Base-by-base conservation (phyloP, 2,113 vertebrate species). In the Albula goreensis region DNA sequence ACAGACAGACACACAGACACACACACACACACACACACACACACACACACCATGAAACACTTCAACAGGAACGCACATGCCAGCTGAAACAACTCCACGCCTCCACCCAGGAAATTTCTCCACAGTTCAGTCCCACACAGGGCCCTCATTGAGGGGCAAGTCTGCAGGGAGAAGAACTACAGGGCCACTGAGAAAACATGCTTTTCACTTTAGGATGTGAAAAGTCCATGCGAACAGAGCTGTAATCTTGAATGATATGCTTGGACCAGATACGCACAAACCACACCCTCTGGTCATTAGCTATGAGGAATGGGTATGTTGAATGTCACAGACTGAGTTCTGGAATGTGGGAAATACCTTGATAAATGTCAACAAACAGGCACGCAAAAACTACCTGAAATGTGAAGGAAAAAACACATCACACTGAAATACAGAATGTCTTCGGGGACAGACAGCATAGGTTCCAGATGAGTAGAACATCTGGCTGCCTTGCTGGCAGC, bases 21-120 rank as follows among this genome's bases (percentile, higher is more conserved):
- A 22, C 12, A 50, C 41, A 57, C 77, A 50, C 41, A 10, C 31
- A 3, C 41, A 31, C 7, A 52, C 50, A 74, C 50, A 4, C 19
- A 48, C 52, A 41, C 84, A 78, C 74, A 80, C 4, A 11, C 41
- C 6, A 78, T 63, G 10, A 49, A 74, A 87, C 85, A 88, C 86
- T 80, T 80, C 90, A 56, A 12, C 86, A 86, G 80, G 91, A 92
- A 91, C 85, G 88, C 82, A 48, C 49, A 9, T 11, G 9, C n/a
- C 91, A 92, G 90, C 91, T 93, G 90, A 91, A 92, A 93, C 91
- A 92, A 93, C 92, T 90, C 50, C 57, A 15, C 77, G 13, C 9
- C 89, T 86, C 89, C 89, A 88, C 88, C 85, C 90, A 92, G 92
- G 91, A 92, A 93, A 90, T 89, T 57, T 5, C 87, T 90, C 89